Base-by-base conservation (phyloP, 2,888 invertebrate genomes). In the Catocala sponsa region DNA sequence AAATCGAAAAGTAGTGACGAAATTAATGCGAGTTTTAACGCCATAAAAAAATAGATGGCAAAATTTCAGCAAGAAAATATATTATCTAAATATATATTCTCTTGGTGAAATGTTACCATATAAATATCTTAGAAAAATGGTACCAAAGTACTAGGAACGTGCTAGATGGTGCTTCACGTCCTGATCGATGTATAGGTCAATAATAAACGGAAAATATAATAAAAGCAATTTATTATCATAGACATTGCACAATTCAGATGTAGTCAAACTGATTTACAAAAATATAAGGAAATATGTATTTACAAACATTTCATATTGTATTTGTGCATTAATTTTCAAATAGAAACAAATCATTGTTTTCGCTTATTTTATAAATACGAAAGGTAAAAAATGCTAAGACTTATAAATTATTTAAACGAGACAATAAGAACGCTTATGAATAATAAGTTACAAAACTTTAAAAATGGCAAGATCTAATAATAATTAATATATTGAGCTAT, bases 211-310 rank as follows among this genome's bases (percentile, higher is more conserved):
- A 49, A 5, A 69, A 72, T 81, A 76, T 79, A 25, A 25, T 72
- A 83, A 86, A 88, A 87, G 87, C 86, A 70, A 78, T 87, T 80
- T 85, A 87, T 81, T 87, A 70, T 77, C 70, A 80, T 65, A 77
- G 70, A 83, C 72, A 83, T 84, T 83, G 83, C 83, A 83, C 83
- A 76, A 70, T 80, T 78, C 70, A 70, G 60, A 63, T 73, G 65
- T 68, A 70, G 55, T 68, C 69, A 65, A 75, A 68, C 67, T 56
- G 55, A 76, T 69, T 68, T 89, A 88, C 69, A 89, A 89, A 89
- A 89, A 88, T 89, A 89, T 68, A 77, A 68, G 65, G 68, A 78
- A 70, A 58, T 72, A 79, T 78, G 48, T 82, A 84, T 79, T 72
- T 82, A 82, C 74, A 82, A 74, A 77, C 59, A 70, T 72, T 78